These are phyloP conservation scores for Sinosuthora webbiana DNA, from an alignment of 2,113 vertebrate genomes.

Conservation along the genomic window DNA sequence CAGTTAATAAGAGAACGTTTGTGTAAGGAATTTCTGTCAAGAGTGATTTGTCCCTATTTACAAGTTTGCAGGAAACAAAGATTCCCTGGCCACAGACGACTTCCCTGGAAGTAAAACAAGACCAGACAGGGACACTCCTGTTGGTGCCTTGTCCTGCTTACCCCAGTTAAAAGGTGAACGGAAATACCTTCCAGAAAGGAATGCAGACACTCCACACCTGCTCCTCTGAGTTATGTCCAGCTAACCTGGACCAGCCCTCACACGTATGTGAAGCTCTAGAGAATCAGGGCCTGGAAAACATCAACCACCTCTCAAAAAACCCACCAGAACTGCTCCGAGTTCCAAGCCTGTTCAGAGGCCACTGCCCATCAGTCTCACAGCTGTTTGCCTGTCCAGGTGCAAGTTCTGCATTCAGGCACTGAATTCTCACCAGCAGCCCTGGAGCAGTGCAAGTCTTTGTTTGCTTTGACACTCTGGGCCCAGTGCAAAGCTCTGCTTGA, in stretches of 20 bases:
- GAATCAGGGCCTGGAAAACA: neutral
- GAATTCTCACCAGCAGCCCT: neutral
- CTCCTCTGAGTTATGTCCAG: neutral
- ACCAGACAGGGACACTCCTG: neutral
- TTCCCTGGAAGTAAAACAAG: neutral
- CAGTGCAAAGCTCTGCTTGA: neutral
- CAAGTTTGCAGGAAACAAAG: slow-evolving; percentile 21
- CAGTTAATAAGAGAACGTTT: slow-evolving; percentile 66
- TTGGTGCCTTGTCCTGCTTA: slow-evolving; percentile 12
- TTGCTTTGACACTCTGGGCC: neutral
- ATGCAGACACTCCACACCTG: neutral
- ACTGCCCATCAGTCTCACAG: neutral
- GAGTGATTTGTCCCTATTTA: slow-evolving; percentile 63
- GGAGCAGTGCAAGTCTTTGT: neutral
- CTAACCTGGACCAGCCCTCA: neutral
- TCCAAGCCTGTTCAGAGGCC: neutral
- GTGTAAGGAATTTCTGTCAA: neutral
- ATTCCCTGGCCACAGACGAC: neutral
- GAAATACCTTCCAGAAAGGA: slow-evolving; percentile 47
- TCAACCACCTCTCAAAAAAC: neutral
- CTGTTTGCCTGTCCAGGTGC: neutral
- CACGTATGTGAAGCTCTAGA: neutral
- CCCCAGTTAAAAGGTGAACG: slow-evolving; percentile 51
- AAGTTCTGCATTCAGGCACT: neutral
- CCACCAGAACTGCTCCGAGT: neutral